Evolutionary conservation across 2,113 vertebrate genomes (phyloP), one percentile per base, ranked within the genome.

Genomic region (Arizona elegans): DNA sequence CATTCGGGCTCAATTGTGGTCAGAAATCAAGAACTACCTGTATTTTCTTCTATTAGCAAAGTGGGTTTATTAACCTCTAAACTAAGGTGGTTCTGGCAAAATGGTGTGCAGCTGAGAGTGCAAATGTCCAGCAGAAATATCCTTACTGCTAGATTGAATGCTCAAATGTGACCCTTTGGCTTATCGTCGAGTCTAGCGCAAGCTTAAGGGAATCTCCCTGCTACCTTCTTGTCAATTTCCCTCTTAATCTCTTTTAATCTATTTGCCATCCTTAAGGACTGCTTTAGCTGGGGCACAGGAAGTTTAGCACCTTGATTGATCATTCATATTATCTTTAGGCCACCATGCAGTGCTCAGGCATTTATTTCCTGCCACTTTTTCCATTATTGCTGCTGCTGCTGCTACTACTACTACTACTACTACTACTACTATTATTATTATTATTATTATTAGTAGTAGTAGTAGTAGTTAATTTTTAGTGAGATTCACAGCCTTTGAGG

Each of bases 91-190:
- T 17, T 81, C 54, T 91, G 50, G 65, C 87, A 90, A 54, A 17
- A n/a, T 0, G 8, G 9, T 12, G 62, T 19, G 47, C 38, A 88
- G 89, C 58, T 33, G 38, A 55, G 65, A 55, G 26, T 59, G 53
- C 1, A 3, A 8, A 0, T 47, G 7, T 33, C 53, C 23, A 21
- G 23, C 1, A 53, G 26, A 92, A 56, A 6, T 54, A 15, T 89
- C 50, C 53, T 92, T 58, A 43, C 11, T 10, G 92, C 38, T 56
- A 92, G 92, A 92, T 90, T 92, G 92, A 92, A 86, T 52, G 65
- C 88, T 92, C 29, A 85, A 7, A 24, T 52, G 52, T 92, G 88
- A 90, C 92, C 92, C 92, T 92, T 92, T 92, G 92, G 88, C 88
- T 59, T 58, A 55, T 38, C 50, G 29, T 70, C 11, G 21, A 85